phyloP scores from a whole-genome alignment of 37 sponge, comb jelly and placozoan genomes.

The Cliona cf. orientalis region DNA sequence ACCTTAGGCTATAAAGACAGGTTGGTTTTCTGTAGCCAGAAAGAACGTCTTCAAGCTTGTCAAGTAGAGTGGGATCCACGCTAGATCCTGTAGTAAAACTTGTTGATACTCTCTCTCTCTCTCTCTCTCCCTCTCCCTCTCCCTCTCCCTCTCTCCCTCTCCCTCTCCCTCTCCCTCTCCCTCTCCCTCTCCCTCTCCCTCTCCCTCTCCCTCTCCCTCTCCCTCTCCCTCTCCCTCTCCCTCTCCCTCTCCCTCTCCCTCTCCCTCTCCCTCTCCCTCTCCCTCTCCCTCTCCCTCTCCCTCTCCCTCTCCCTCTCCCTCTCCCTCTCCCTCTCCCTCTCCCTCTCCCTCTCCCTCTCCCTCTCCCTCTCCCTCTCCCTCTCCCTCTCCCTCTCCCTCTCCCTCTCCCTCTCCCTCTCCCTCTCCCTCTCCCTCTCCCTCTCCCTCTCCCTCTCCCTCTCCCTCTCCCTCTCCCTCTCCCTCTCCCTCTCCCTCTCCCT shows the following conservation, averaged over 20 bases:
- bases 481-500: not conserved
- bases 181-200: not conserved
- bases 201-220: not conserved
- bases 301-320: not conserved
- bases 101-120: not conserved
- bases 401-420: not conserved
- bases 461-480: not conserved
- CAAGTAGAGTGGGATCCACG: slow-evolving; percentile 15
- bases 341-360: not conserved
- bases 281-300: not conserved
- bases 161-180: not conserved
- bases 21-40: slow-evolving; percentile 47
- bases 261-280: not conserved
- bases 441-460: not conserved
- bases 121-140: not conserved
- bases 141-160: not conserved
- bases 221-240: not conserved
- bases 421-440: not conserved
- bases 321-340: slow-evolving; percentile 1
- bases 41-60: slow-evolving; percentile 51
- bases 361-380: not conserved
- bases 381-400: not conserved
- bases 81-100: slow-evolving; percentile 12
- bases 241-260: not conserved
- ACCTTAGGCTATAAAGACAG: not conserved